These are phyloP conservation scores for Drosophila trapezifrons DNA, from an alignment of 1,140 invertebrate species.

Conservation along the genomic window DNA sequence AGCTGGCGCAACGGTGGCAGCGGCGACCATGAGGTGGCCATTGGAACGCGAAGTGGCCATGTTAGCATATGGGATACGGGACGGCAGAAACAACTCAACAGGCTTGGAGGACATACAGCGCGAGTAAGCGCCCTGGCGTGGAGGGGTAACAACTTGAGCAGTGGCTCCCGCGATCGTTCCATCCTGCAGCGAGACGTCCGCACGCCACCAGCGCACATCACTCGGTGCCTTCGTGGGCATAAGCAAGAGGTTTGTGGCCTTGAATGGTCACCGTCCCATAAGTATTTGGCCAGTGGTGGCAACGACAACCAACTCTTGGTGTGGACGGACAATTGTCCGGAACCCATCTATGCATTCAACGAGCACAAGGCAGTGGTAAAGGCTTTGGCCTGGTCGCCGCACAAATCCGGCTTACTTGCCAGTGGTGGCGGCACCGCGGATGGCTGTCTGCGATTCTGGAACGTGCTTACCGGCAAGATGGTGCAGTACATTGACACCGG, in stretches of 20 bases:
- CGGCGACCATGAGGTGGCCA: conserved; percentile 96
- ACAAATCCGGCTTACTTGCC: conserved; percentile 98
- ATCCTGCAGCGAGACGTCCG: conserved; percentile 97
- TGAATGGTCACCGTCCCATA: conserved; percentile 99
- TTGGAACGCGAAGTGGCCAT: conserved; percentile 97
- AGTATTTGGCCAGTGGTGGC: conserved; percentile 98
- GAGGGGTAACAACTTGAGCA: conserved; percentile 98
- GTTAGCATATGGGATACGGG: conserved; percentile 99
- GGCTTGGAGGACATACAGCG: conserved; percentile 95
- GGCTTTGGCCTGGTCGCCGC: conserved; percentile 99
- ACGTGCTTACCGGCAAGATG: conserved; percentile 98
- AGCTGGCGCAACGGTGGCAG: conserved; percentile 99
- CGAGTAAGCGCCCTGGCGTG: conserved; percentile 97
- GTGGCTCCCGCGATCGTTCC: conserved; percentile 95
- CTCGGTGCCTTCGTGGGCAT: conserved; percentile 93
- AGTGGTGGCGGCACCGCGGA: conserved; percentile 99
- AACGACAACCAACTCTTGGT: conserved; percentile 99
- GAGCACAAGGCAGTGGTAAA: conserved; percentile 99
- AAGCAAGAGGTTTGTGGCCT: conserved; percentile 98
- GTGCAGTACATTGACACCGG: conserved; percentile 99
- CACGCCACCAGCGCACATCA: conserved; percentile 89
- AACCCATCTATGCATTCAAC: conserved; percentile 96
- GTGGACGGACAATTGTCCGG: conserved; percentile 94
- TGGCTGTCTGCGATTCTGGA: conserved; percentile 99
- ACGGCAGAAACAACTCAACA: conserved; percentile 93